These are phyloP conservation scores for Atethmia centrago DNA, from an alignment of 2,888 invertebrate species.

Conservation along the genomic window DNA sequence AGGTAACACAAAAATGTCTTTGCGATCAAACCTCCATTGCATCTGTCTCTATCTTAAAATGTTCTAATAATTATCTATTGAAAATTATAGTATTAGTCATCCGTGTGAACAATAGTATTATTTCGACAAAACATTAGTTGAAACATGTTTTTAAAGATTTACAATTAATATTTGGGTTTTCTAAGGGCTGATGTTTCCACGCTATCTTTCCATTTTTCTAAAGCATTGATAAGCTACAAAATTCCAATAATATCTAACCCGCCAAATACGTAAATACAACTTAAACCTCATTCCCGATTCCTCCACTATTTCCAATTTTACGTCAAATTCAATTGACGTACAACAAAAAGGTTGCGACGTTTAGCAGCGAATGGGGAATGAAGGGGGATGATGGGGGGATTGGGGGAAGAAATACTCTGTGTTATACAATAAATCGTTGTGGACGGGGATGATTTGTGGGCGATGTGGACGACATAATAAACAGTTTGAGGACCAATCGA, in stretches of 20 bases:
- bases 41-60: not conserved
- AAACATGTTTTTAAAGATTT: not conserved
- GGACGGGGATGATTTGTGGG: slow-evolving; percentile 59
- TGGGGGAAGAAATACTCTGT: slow-evolving; percentile 31
- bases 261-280: not conserved
- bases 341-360: slow-evolving; percentile 53
- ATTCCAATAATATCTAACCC: not conserved
- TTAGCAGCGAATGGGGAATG: slow-evolving; percentile 32
- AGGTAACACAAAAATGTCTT: too few relatives aligned
- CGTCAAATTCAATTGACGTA: slow-evolving; percentile 57
- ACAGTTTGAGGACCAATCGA: slow-evolving; percentile 41
- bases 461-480: slow-evolving; percentile 59
- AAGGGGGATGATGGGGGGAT: not conserved
- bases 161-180: not conserved
- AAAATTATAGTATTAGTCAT: not conserved
- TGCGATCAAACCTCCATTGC: too few relatives aligned
- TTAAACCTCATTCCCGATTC: slow-evolving; percentile 5
- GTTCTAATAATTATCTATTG: not conserved
- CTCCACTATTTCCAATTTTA: slow-evolving; percentile 41
- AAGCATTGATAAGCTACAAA: not conserved
- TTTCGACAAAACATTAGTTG: too few relatives aligned
- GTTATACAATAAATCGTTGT: slow-evolving; percentile 60
- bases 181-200: not conserved
- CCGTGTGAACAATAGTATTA: not conserved
- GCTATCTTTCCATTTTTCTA: not conserved